A percentile compares a stretch with the other conserved stretches of the same genome.
Conservation (phyloP, 2,888 invertebrate genomes). For the Trachelus troglodyta region DNA sequence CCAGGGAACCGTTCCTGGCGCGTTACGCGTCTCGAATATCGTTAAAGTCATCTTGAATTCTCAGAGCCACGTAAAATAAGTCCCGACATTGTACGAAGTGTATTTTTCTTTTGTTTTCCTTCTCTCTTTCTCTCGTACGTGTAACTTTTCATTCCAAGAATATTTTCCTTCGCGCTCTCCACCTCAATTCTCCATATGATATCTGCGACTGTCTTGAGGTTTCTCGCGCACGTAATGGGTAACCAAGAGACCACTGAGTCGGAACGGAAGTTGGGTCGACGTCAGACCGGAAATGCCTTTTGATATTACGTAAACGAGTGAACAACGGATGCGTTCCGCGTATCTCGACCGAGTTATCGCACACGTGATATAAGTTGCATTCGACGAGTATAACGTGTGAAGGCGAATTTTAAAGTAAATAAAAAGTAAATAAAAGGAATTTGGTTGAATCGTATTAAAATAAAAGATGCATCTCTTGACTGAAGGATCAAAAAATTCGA, state of each 20-base stretch:
- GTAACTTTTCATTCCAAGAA: neutral
- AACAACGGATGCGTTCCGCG: slow-evolving; percentile 9
- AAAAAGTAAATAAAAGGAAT: neutral
- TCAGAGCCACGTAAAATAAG: neutral
- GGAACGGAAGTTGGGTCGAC: slow-evolving; percentile 31
- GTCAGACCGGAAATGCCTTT: slow-evolving; percentile 38
- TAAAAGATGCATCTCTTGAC: neutral
- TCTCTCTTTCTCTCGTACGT: neutral
- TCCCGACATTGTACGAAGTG: neutral
- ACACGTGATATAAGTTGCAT: neutral
- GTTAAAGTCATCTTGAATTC: neutral
- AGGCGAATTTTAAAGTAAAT: neutral
- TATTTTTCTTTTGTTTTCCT: neutral
- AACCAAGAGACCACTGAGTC: neutral
- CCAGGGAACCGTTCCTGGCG: neutral
- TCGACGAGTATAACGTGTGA: neutral
- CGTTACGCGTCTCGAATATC: neutral
- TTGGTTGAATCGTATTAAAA: neutral
- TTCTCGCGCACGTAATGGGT: neutral
- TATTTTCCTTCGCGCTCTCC: neutral
- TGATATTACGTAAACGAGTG: slow-evolving; percentile 32
- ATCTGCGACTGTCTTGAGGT: neutral
- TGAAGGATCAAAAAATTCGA: neutral
- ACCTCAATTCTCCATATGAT: neutral
- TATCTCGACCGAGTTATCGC: neutral